Evolutionary conservation across 2,797 vertebrate genomes (phyloP), one percentile per base, ranked within the genome.

Genomic region (Glyptemys insculpta): DNA sequence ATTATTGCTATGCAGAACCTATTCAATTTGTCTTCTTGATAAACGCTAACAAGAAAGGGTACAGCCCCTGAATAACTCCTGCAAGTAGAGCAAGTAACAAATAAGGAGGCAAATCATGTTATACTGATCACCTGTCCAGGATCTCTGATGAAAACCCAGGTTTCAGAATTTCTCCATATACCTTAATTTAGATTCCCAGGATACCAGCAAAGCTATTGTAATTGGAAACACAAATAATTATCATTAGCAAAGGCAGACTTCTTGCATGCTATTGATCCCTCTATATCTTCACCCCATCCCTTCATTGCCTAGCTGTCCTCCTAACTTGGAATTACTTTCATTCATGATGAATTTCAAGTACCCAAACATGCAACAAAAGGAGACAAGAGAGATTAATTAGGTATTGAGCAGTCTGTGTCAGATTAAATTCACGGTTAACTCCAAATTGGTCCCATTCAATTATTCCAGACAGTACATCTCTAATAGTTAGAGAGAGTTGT

Each of bases 241-340:
- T 88, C 92, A 90, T 81, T 78, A 95, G 84, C 41, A 91, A 90
- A 96, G 76, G 52, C 56, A 95, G 88, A 94, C 37, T 62, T 81
- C 88, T 59, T 87, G 72, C 37, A 3, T 23, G 49, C 47, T 97
- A 97, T 96, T 92, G 96, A 98, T 95, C 88, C 44, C 80, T 16
- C 16, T 37, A 5, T 79, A 88, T 56, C 47, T 97, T 88, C 82
- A 79, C 89, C 86, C 90, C 87, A n/a, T 83, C 76, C 50, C 31
- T 90, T 95, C 68, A 57, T 34, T 6, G 19, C 68, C 85, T 87
- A 25, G 52, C 72, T 86, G 53, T 87, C 83, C 76, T 87, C 59
- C 83, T 86, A 56, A 86, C 53, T 92, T 44, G 85, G 85, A 86
- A 97, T 95, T 97, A 95, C 91, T 90, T 97, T 91, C 86, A 80